Conservation (phyloP, 2,888 invertebrate species). For the Latheticus oryzae region DNA sequence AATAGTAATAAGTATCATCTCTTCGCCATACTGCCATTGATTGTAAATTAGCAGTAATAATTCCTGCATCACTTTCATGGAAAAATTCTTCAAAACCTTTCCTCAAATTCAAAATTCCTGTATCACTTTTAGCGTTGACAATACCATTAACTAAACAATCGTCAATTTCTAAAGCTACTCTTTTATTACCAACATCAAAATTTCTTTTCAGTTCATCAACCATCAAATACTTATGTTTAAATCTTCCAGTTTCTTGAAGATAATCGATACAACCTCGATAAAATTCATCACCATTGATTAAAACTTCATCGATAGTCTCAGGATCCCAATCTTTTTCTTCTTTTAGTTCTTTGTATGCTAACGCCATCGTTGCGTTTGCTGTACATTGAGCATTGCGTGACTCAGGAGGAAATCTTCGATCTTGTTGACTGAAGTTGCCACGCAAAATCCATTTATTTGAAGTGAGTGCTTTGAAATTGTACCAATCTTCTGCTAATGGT, state of each 20-base stretch:
- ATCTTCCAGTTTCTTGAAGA: constrained; percentile 53
- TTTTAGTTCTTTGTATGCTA: constrained; percentile 60
- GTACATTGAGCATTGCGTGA: constrained; percentile 65
- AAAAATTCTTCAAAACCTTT: constrained; percentile 56
- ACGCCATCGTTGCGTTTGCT: constrained; percentile 63
- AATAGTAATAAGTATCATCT: constrained; percentile 67
- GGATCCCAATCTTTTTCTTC: constrained; percentile 59
- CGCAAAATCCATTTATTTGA: constrained; percentile 61
- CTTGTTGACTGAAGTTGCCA: constrained; percentile 59
- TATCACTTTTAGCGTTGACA: constrained; percentile 48
- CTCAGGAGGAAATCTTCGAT: constrained; percentile 58
- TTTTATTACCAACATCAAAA: constrained; percentile 58
- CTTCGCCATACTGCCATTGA: constrained; percentile 71
- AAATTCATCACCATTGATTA: constrained; percentile 64
- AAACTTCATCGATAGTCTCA: constrained; percentile 63
- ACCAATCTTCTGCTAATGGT: constrained; percentile 58
- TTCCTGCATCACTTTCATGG: constrained; percentile 59
- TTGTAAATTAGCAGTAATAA: constrained; percentile 70
- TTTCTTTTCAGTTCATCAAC: constrained; percentile 60
- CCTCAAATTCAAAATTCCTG: constrained; percentile 43
- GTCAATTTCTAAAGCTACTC: constrained; percentile 55
- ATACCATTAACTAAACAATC: constrained; percentile 62
- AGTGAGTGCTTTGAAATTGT: constrained; percentile 59
- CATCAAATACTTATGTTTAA: constrained; percentile 55
- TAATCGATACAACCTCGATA: constrained; percentile 60